Evolutionary conservation across 2,113 vertebrate species (phyloP).

Genomic region (Mungos mungo): DNA sequence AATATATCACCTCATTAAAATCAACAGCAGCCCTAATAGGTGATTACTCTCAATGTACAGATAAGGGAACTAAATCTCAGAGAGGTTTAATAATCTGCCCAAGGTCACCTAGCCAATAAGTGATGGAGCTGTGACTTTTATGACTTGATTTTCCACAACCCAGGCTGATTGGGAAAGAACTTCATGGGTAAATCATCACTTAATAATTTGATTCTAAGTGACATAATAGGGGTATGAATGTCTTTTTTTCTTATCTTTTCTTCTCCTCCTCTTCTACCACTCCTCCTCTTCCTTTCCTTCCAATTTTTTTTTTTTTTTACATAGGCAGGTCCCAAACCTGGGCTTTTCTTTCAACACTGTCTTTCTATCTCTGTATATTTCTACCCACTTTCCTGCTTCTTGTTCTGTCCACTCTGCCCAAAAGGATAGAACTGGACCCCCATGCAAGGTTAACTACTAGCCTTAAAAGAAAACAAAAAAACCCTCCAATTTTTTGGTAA

Average conservation of each 20-base stretch:
- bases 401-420: not conserved
- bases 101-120: not conserved
- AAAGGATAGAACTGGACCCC: not conserved
- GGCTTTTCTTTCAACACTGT: not conserved
- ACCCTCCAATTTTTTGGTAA: not conserved
- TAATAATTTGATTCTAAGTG: not conserved
- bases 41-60: not conserved
- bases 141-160: not conserved
- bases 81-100: not conserved
- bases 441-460: not conserved
- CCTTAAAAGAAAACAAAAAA: not conserved
- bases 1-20: not conserved
- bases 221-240: not conserved
- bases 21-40: not conserved
- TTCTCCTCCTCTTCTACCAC: not conserved
- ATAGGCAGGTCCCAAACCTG: not conserved
- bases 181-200: not conserved
- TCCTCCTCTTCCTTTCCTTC: not conserved
- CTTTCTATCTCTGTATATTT: not conserved
- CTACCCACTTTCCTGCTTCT: not conserved
- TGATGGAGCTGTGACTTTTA: not conserved
- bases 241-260: not conserved
- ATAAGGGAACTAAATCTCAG: not conserved
- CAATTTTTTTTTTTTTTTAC: not conserved
- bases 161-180: not conserved